phyloP scores from a whole-genome alignment of 2,797 vertebrate genomes.

The Hemitrygon akajei region DNA sequence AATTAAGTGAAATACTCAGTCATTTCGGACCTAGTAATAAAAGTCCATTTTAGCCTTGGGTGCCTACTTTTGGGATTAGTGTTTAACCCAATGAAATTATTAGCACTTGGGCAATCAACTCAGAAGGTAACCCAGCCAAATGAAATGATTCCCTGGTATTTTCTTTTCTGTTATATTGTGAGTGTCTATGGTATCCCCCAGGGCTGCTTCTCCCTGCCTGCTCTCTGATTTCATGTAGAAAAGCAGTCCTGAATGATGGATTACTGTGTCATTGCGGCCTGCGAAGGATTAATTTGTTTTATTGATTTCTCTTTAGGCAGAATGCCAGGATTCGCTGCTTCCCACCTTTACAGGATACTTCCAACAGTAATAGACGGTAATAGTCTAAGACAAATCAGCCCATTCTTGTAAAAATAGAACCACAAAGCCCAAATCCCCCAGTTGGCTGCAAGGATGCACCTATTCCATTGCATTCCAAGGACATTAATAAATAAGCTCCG shows the following conservation, averaged over 20 bases:
- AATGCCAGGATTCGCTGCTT: slow-evolving; percentile 98
- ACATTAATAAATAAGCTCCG: slow-evolving; percentile 37
- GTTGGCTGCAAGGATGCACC: slow-evolving; percentile 50
- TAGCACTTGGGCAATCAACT: slow-evolving; percentile 60
- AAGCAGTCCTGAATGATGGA: slow-evolving; percentile 99
- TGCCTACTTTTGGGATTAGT: slow-evolving; percentile 16
- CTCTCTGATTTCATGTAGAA: slow-evolving; percentile 95
- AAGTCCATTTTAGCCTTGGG: slow-evolving; percentile 27
- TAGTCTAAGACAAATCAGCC: slow-evolving; percentile 98
- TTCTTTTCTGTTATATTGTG: slow-evolving; percentile 75
- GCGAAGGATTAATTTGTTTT: slow-evolving; percentile 99
- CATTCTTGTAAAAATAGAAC: slow-evolving; percentile 87
- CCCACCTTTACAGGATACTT: slow-evolving; percentile 93
- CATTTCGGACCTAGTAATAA: slow-evolving; percentile 21
- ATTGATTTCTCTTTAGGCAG: slow-evolving; percentile 99
- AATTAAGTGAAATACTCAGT: slow-evolving; percentile 25
- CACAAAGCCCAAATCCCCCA: slow-evolving; percentile 65
- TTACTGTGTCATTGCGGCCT: slow-evolving; percentile 98
- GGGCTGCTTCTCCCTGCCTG: slow-evolving; percentile 68
- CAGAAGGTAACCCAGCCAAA: slow-evolving; percentile 74
- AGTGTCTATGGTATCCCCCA: slow-evolving; percentile 75
- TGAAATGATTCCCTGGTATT: slow-evolving; percentile 76
- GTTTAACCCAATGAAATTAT: slow-evolving; percentile 34
- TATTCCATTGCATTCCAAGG: slow-evolving; percentile 45
- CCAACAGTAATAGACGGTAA: slow-evolving; percentile 97